A percentile compares a stretch with the other conserved stretches of the same genome.
Conservation (phyloP, 1,140 invertebrate species). For the Drosophila ohnishii region DNA sequence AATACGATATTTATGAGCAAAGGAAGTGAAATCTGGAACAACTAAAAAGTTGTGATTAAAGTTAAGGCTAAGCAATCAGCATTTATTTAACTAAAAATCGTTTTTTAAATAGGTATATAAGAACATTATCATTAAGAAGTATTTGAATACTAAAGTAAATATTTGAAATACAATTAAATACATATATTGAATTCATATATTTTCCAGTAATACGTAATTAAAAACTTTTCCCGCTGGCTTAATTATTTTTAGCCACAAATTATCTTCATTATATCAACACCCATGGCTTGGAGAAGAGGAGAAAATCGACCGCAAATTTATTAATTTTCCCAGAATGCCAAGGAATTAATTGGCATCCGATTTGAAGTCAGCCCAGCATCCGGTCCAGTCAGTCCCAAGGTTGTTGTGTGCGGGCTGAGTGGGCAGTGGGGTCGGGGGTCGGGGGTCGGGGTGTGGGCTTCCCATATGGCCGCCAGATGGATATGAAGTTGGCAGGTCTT, state of each 20-base stretch:
- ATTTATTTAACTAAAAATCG: background rate
- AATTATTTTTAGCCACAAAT: slow-evolving; percentile 7
- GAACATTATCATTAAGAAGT: no score
- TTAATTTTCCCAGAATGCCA: slow-evolving; percentile 26
- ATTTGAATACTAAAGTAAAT: no score
- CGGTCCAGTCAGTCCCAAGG: slow-evolving; percentile 7
- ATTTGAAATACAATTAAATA: no score
- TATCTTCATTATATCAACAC: slow-evolving; percentile 7
- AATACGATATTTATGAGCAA: slow-evolving; percentile 24
- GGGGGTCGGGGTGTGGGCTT: background rate
- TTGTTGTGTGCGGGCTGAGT: background rate
- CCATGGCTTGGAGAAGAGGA: background rate
- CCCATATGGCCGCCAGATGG: slow-evolving; percentile 2
- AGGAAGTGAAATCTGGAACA: background rate
- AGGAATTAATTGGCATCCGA: slow-evolving; percentile 40
- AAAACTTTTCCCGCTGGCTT: background rate
- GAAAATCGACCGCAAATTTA: slow-evolving; percentile 21
- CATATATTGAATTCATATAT: no score
- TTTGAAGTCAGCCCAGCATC: slow-evolving; percentile 19
- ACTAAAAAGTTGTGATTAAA: background rate
- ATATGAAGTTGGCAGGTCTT: slow-evolving; percentile 40
- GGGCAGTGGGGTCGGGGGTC: no score
- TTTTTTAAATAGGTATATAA: no score
- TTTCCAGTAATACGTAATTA: no score
- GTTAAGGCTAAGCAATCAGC: background rate